These are phyloP conservation scores for Apis mellifera DNA, from an alignment of 1,140 invertebrate genomes.

Conservation along the genomic window DNA sequence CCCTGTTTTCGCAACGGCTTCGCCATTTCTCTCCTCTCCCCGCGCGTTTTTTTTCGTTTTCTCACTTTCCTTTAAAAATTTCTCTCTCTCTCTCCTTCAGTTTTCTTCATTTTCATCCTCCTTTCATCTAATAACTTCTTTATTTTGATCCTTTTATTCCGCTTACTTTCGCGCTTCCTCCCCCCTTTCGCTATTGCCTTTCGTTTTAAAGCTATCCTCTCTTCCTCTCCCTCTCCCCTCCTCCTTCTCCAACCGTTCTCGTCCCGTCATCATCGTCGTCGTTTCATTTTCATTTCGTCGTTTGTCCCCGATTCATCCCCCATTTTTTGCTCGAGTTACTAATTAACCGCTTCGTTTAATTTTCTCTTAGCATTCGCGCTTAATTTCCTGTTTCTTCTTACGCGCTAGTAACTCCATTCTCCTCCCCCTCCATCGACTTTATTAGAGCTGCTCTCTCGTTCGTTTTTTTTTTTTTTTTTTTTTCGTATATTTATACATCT, in stretches of 20 bases:
- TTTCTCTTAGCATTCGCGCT: neutral
- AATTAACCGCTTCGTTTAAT: constrained; percentile 28
- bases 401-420: neutral
- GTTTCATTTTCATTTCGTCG: constrained; percentile 1
- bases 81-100: neutral
- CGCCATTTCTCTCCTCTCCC: neutral
- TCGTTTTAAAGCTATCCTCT: neutral
- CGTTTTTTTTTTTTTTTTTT: neutral
- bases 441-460: neutral
- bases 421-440: neutral
- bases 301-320: neutral
- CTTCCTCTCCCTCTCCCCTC: too few species aligned
- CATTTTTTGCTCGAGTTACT: constrained; percentile 7
- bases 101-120: neutral
- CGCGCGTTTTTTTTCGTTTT: neutral
- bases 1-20: neutral
- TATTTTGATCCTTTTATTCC: neutral
- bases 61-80: neutral
- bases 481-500: too few species aligned
- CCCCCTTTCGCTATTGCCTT: neutral
- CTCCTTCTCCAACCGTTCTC: neutral
- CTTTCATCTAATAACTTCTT: neutral
- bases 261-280: too few species aligned
- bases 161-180: constrained; percentile 1
- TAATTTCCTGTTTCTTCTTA: constrained; percentile 13